Conservation (phyloP, 2,797 vertebrate genomes). For the Phyllotis vaccarum region DNA sequence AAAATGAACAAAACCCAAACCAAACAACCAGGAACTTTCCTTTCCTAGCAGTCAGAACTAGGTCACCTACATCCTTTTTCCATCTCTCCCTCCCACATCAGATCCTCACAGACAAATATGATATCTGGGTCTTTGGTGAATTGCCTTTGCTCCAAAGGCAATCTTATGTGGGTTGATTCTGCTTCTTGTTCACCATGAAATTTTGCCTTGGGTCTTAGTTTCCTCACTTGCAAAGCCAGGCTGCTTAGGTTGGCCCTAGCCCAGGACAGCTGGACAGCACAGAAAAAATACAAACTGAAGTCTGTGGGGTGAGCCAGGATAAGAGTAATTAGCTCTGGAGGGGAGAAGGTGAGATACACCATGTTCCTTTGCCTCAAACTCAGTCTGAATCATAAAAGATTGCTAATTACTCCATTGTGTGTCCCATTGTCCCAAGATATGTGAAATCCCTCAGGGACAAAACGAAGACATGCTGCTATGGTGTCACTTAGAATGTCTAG, state of each 20-base stretch:
- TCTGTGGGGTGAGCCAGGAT: not conserved
- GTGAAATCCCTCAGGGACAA: not conserved
- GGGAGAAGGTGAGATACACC: not conserved
- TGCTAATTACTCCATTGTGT: not conserved
- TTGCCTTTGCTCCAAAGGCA: not conserved
- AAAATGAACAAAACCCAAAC: not conserved
- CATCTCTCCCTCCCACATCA: fast-evolving
- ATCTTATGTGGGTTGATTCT: not conserved
- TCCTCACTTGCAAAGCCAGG: not conserved
- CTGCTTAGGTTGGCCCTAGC: not conserved
- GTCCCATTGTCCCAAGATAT: not conserved
- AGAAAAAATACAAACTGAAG: not conserved
- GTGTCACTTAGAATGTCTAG: no score
- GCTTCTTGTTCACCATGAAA: not conserved
- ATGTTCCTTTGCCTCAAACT: not conserved
- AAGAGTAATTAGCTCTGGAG: not conserved
- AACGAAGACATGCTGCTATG: not conserved
- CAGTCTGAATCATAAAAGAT: not conserved
- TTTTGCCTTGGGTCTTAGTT: not conserved
- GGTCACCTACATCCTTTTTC: not conserved
- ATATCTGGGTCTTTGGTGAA: not conserved
- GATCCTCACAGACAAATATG: not conserved
- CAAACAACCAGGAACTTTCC: not conserved
- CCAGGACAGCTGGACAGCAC: not conserved
- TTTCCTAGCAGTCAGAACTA: not conserved